Base-by-base conservation (phyloP, 2,113 vertebrate species). In the Hippocampus comes region DNA sequence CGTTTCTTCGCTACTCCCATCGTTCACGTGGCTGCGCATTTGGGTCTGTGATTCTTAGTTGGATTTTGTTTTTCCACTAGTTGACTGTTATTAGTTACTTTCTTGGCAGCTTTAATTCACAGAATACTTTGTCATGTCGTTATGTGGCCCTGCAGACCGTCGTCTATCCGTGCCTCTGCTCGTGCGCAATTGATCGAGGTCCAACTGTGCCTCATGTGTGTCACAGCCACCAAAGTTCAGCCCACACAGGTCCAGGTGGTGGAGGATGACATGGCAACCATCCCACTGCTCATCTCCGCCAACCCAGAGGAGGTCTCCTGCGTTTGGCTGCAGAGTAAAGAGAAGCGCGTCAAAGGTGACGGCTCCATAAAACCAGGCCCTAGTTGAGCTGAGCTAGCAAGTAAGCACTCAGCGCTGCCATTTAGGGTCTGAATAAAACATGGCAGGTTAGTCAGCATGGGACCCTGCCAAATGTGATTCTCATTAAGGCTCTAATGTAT, bases 161-260 rank as follows among this genome's bases (percentile, higher is more conserved):
- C 74, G 71, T 82, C 60, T 63, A 56, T 77, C 27, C 23, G 9
- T 61, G 61, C 67, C 18, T 74, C 30, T 67, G 20, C 21, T 46
- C 23, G 0, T 77, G 60, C 71, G 30, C 67, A 53, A 70, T 27
- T 78, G 57, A 46, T 74, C 17, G 69, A 46, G 53, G 67, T 77
- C 69, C 65, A 81, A 67, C 74, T 71, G 25, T 46, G 25, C 56
- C 67, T 53, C 87, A 30, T 70, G 11, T 85, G 34, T 83, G 63
- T 75, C 73, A 94, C 93, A 90, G 76, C 88, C 91, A 10, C 94
- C 92, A 34, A 93, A 93, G 87, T 94, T 94, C 82, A 78, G 80
- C n/a, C 72, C 15, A 81, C 21, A 20, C 77, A 80, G 41, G 74
- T 94, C 49, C 82, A 89, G 79, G 89, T 89, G 66, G 70, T 78